Conservation (phyloP, 2,888 invertebrate genomes). For the Chouioia cunea region DNA sequence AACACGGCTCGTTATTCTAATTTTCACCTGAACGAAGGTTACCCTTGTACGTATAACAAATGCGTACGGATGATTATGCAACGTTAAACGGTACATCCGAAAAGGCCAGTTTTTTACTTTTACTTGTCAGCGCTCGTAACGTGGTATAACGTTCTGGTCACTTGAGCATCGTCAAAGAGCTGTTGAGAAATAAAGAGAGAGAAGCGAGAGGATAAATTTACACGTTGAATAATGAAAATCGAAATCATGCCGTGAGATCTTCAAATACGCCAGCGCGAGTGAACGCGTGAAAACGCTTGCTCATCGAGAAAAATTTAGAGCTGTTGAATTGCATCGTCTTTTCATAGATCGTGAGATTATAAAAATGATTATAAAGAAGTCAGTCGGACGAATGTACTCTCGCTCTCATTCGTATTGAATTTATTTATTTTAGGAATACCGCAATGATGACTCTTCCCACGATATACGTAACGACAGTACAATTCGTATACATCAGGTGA, state of each 20-base stretch:
- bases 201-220: slow-evolving; percentile 9
- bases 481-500: not conserved
- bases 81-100: too few species aligned
- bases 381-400: not conserved
- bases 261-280: not conserved
- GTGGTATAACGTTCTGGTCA: too few species aligned
- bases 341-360: slow-evolving; percentile 39
- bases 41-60: too few species aligned
- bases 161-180: too few species aligned
- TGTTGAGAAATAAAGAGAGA: too few species aligned
- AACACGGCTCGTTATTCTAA: too few species aligned
- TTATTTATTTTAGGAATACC: slow-evolving; percentile 46
- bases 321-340: not conserved
- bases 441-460: slow-evolving; percentile 32
- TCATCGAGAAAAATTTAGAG: slow-evolving; percentile 31
- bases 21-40: too few species aligned
- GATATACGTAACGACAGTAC: not conserved
- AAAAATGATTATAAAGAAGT: slow-evolving; percentile 3
- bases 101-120: too few species aligned
- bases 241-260: slow-evolving; percentile 25
- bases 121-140: too few species aligned
- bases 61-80: too few species aligned
- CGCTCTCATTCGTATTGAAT: slow-evolving; percentile 27
- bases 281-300: slow-evolving; percentile 39
- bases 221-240: slow-evolving; percentile 38